phyloP scores from a whole-genome alignment of 2,113 vertebrate genomes.

The Caranx ignobilis region DNA sequence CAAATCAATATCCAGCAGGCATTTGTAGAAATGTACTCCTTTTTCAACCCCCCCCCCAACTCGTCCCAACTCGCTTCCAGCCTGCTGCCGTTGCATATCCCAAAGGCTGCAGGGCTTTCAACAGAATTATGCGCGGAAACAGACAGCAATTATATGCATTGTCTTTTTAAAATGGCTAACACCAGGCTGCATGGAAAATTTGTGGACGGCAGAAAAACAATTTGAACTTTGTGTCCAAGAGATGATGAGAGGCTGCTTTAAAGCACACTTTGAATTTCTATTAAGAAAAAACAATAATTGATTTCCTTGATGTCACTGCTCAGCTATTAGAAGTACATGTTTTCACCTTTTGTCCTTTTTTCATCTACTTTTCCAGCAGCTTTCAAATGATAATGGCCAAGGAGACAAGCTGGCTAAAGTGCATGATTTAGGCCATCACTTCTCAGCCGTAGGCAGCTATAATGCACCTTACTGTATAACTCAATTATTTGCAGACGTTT shows the following conservation, averaged over 20 bases:
- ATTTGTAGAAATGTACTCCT: slow-evolving; percentile 41
- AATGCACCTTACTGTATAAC: slow-evolving; percentile 35
- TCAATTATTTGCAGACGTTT: slow-evolving; percentile 27
- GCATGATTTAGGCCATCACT: slow-evolving; percentile 10
- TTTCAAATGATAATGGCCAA: slow-evolving; percentile 10
- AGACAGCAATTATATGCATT: slow-evolving; percentile 53
- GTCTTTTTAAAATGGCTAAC: slow-evolving; percentile 25
- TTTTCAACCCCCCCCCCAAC: slow-evolving; percentile 24
- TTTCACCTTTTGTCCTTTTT: slow-evolving; percentile 4
- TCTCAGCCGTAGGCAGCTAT: slow-evolving; percentile 3
- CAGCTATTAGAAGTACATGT: background rate
- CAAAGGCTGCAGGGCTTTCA: slow-evolving; percentile 42
- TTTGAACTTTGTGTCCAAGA: background rate
- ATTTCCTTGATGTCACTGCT: background rate
- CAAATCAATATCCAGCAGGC: slow-evolving; percentile 65
- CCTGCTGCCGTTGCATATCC: slow-evolving; percentile 52
- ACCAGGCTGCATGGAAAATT: slow-evolving; percentile 17
- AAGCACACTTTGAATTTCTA: slow-evolving; percentile 16
- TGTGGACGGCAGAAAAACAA: slow-evolving; percentile 16
- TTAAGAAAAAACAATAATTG: background rate
- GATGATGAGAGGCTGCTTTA: background rate
- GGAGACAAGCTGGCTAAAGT: slow-evolving; percentile 13
- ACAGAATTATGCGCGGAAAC: slow-evolving; percentile 49
- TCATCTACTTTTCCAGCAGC: background rate
- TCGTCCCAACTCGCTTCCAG: slow-evolving; percentile 22